These are phyloP conservation scores for Lamellibrachia satsuma DNA, from an alignment of 2,888 invertebrate genomes.

Conservation along the genomic window DNA sequence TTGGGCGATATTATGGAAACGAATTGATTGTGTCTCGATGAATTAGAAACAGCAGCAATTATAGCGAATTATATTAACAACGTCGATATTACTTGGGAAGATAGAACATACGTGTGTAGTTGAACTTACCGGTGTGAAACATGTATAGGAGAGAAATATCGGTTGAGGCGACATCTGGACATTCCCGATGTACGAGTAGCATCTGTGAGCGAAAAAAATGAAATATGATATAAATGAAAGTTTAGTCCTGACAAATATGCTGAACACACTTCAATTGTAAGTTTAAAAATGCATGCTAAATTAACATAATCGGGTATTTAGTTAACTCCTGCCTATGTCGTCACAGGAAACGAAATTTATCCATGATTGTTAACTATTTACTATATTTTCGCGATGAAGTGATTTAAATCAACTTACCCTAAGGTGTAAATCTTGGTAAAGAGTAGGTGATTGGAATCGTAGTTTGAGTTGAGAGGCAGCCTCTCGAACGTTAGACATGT, in stretches of 20 bases:
- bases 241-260: background rate
- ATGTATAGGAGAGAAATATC: conserved; percentile 33
- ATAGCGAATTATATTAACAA: background rate
- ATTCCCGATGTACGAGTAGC: conserved; percentile 38
- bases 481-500: conserved; percentile 35
- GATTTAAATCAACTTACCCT: conserved; percentile 24
- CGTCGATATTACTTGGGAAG: background rate
- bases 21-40: background rate
- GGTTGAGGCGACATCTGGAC: conserved; percentile 35
- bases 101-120: background rate
- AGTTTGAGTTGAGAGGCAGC: background rate
- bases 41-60: background rate
- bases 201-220: conserved; percentile 30
- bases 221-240: background rate
- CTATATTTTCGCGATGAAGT: background rate
- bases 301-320: background rate
- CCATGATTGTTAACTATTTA: background rate
- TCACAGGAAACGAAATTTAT: background rate
- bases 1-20: background rate
- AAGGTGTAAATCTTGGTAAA: conserved; percentile 29
- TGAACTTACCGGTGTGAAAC: conserved; percentile 33
- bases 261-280: background rate
- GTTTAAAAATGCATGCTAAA: background rate
- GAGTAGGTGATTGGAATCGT: conserved; percentile 29
- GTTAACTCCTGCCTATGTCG: no score